phyloP scores from a whole-genome alignment of 1,140 invertebrate genomes.

The Drosophila kurseongensis region DNA sequence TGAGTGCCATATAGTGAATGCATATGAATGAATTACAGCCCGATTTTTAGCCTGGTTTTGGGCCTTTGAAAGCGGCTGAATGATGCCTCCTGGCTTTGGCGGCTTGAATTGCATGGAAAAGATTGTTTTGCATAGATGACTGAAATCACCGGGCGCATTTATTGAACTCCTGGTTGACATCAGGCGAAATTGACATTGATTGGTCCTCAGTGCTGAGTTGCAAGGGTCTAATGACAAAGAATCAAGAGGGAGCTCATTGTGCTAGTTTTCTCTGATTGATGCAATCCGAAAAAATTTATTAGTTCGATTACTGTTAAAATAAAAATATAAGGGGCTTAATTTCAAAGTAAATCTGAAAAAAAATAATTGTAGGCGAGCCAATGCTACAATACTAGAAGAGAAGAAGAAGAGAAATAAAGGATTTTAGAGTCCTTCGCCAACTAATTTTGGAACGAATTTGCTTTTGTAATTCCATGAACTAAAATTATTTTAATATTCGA shows the following conservation, averaged over 20 bases:
- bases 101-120: constrained; percentile 41
- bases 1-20: constrained; percentile 46
- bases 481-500: no score
- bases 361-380: no score
- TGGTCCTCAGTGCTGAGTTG: constrained; percentile 10
- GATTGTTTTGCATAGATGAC: constrained; percentile 52
- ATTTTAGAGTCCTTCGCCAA: no score
- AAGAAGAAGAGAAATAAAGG: no score
- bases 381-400: no score
- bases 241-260: constrained; percentile 25
- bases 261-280: constrained; percentile 11
- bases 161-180: constrained; percentile 24
- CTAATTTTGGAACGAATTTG: no score
- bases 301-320: not conserved
- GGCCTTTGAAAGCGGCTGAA: constrained; percentile 38
- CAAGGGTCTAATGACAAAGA: constrained; percentile 29
- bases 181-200: constrained; percentile 33
- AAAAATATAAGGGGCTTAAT: not conserved
- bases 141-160: constrained; percentile 44
- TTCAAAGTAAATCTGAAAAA: no score
- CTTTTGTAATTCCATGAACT: no score
- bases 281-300: constrained; percentile 1
- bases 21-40: constrained; percentile 50
- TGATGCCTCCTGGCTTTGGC: constrained; percentile 33
- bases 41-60: constrained; percentile 8